Conservation (phyloP, 2,888 invertebrate genomes). For the Nemurella pictetii region DNA sequence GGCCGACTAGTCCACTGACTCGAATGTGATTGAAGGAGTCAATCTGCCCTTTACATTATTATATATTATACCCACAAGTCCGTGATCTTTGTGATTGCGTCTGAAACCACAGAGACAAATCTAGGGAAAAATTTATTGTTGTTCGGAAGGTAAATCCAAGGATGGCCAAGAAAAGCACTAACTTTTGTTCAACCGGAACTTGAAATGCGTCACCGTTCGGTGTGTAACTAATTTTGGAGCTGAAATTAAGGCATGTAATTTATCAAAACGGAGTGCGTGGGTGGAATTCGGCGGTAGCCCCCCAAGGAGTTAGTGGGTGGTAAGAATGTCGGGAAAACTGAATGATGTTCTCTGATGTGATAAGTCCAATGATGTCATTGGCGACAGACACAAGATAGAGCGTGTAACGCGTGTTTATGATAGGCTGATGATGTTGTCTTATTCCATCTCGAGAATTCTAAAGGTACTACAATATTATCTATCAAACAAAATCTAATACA, state of each 20-base stretch:
- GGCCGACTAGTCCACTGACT: conserved; percentile 11
- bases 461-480: too few relatives aligned
- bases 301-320: neutral
- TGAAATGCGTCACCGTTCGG: neutral
- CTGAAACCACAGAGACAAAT: neutral
- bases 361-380: neutral
- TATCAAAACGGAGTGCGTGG: neutral
- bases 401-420: too few relatives aligned
- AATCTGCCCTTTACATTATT: neutral
- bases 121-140: neutral
- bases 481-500: neutral
- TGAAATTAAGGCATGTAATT: neutral
- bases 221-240: neutral
- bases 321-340: neutral
- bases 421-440: too few relatives aligned
- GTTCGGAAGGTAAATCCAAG: neutral
- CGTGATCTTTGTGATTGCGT: conserved; percentile 1
- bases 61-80: neutral
- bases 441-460: neutral
- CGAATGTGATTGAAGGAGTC: neutral
- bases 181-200: neutral
- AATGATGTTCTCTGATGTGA: neutral
- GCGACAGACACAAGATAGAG: neutral
- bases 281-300: neutral
- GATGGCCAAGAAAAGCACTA: neutral